Evolutionary conservation across 2,888 invertebrate genomes (phyloP).

Genomic region (Odontothrips loti): DNA sequence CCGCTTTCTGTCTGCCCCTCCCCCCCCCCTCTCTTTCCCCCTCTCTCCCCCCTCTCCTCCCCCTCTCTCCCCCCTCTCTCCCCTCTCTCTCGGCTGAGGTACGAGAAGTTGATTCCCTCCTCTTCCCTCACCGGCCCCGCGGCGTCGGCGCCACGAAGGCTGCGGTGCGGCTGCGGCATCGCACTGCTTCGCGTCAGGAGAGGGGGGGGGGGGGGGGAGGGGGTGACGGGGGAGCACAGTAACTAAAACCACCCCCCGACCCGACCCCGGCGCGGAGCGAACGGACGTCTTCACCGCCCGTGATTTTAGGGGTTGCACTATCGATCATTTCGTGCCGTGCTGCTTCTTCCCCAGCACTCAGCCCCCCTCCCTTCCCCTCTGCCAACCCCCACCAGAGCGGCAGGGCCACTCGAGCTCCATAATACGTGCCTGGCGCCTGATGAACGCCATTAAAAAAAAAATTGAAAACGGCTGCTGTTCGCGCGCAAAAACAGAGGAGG

Average conservation of each 20-base stretch:
- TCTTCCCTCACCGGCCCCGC: no score
- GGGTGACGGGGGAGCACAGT: no score
- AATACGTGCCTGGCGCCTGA: conserved; percentile 1
- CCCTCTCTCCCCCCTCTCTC: background rate
- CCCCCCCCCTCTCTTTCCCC: background rate
- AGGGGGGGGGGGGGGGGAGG: no score
- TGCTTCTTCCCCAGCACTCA: background rate
- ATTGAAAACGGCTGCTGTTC: background rate
- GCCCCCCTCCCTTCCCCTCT: background rate
- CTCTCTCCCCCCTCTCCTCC: background rate
- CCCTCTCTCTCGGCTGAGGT: background rate
- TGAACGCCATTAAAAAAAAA: conserved; percentile 25
- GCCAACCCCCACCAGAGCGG: background rate
- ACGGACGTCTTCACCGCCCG: background rate
- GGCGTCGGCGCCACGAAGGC: no score
- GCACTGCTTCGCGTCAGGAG: no score
- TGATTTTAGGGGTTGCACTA: conserved; percentile 15
- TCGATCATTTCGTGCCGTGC: background rate
- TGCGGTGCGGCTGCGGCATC: no score
- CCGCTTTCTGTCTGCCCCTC: background rate
- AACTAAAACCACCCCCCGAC: background rate
- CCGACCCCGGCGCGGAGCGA: background rate
- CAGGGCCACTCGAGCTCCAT: background rate
- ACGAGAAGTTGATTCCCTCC: background rate
- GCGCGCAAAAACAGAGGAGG: background rate